Conservation (phyloP, 2,113 vertebrate genomes). For the Elachura formosa region DNA sequence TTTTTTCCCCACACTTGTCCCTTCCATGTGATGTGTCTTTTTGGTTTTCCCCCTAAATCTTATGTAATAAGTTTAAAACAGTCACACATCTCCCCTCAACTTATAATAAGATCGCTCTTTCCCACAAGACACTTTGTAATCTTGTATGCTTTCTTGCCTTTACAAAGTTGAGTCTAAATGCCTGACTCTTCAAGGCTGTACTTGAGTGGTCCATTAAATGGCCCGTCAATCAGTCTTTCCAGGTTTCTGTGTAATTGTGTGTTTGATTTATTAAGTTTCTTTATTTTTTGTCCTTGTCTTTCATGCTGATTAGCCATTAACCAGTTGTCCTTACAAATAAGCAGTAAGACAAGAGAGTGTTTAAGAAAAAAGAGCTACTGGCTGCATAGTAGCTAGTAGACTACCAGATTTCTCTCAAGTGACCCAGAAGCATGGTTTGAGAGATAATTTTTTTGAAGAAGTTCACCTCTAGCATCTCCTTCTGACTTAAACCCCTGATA, state of each 20-base stretch:
- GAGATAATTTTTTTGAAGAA: not conserved
- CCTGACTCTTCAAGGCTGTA: not conserved
- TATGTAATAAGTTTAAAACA: not conserved
- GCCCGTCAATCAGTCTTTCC: not conserved
- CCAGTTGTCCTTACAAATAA: not conserved
- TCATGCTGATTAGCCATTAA: not conserved
- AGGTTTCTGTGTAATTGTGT: not conserved
- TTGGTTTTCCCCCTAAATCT: not conserved
- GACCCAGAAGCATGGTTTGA: fast-evolving
- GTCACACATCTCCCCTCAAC: not conserved
- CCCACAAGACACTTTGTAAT: not conserved
- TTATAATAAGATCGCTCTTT: not conserved
- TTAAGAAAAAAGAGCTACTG: not conserved
- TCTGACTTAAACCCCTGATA: not conserved
- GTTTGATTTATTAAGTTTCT: not conserved
- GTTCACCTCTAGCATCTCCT: not conserved
- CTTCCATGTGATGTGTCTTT: not conserved
- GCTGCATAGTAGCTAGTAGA: not conserved
- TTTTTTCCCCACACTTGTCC: not conserved
- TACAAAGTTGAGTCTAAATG: not conserved
- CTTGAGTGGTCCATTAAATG: not conserved
- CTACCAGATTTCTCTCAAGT: not conserved
- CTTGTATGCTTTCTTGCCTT: not conserved
- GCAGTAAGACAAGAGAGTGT: not conserved
- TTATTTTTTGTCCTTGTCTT: not conserved